A percentile compares a stretch with the other conserved stretches of the same genome.
These are phyloP conservation scores for Ormyrus thymus DNA, from an alignment of 2,888 invertebrate genomes.

Conservation along the genomic window DNA sequence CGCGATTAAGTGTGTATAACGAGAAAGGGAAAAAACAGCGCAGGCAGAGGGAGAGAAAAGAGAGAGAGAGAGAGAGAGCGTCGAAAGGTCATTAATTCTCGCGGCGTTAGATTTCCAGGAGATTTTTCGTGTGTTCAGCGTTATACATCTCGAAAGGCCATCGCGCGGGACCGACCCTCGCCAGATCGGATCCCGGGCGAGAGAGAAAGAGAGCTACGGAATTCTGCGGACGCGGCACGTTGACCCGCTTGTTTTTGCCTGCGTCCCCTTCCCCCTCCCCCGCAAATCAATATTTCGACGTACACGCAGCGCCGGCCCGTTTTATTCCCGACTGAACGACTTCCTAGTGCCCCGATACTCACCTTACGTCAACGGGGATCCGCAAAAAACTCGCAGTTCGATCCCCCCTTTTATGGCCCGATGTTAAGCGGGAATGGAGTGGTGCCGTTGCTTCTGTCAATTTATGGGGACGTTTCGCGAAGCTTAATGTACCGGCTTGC, in stretches of 20 bases:
- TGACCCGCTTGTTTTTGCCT: conserved; percentile 40
- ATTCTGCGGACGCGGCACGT: conserved; percentile 39
- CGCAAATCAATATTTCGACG: conserved; percentile 28
- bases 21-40: no score
- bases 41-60: neutral
- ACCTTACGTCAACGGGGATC: no score
- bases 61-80: neutral
- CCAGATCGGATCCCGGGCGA: conserved; percentile 9
- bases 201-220: neutral
- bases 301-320: neutral
- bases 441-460: neutral
- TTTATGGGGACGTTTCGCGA: neutral
- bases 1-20: conserved; percentile 1
- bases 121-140: conserved; percentile 41
- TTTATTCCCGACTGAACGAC: conserved; percentile 2
- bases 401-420: neutral
- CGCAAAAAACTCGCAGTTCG: no score
- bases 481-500: neutral
- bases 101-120: neutral
- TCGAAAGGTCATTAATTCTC: conserved; percentile 38
- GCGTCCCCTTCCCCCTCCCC: neutral
- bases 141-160: neutral
- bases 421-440: neutral
- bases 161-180: neutral
- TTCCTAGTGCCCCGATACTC: conserved; percentile 5